Conservation (phyloP, 1,140 invertebrate species). For the Drosophila truncata region DNA sequence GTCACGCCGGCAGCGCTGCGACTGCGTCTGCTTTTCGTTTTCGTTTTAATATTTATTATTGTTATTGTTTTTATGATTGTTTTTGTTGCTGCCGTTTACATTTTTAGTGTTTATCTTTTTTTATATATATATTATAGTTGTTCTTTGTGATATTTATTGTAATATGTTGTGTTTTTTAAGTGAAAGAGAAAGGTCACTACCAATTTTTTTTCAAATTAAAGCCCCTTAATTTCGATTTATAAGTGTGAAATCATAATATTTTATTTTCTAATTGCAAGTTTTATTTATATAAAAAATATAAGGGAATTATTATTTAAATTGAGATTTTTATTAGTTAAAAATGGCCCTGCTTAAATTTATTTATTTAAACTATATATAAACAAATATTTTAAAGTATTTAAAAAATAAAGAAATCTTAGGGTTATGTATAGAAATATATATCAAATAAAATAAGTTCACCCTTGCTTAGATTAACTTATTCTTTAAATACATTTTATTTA, state of each 20-base stretch:
- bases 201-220: background rate
- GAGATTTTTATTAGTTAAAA: background rate
- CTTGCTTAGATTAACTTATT: background rate
- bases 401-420: background rate
- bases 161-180: background rate
- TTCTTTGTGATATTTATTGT: constrained; percentile 6
- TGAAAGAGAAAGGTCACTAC: background rate
- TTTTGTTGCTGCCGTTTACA: constrained; percentile 12
- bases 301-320: background rate
- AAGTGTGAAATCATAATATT: background rate
- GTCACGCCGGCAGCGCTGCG: constrained; percentile 59
- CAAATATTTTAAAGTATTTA: background rate
- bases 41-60: constrained; percentile 44
- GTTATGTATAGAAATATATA: background rate
- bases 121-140: constrained; percentile 8
- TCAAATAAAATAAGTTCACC: background rate
- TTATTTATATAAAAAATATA: background rate
- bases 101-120: constrained; percentile 29
- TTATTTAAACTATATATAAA: background rate
- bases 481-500: background rate
- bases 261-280: background rate
- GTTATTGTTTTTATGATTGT: constrained; percentile 31
- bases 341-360: background rate
- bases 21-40: constrained; percentile 49
- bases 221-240: background rate